Percentiles rank a stretch among this genome's conserved stretches.
These are phyloP conservation scores for Neodiprion virginianus DNA, from an alignment of 1,140 invertebrate species.

Conservation along the genomic window DNA sequence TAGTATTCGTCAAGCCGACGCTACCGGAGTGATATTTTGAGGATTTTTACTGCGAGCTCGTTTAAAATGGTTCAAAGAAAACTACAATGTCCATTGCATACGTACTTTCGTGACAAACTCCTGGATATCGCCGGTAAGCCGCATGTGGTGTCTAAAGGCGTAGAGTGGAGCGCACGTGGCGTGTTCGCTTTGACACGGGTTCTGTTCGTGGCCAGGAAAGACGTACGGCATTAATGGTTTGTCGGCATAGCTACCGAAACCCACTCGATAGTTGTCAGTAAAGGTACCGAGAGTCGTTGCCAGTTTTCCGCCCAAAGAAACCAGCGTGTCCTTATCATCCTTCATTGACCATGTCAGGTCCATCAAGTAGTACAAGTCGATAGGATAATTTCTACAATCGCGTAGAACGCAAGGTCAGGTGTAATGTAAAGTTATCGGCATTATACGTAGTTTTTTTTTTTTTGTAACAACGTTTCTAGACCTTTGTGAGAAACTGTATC, in stretches of 20 bases:
- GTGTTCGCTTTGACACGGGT: constrained; percentile 41
- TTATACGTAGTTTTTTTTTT: no score
- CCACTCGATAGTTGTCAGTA: constrained; percentile 81
- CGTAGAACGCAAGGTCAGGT: no score
- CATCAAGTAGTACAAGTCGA: constrained; percentile 94
- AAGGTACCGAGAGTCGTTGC: constrained; percentile 71
- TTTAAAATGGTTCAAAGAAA: neutral
- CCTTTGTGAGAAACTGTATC: no score
- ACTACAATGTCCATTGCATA: neutral
- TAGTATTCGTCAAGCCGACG: neutral
- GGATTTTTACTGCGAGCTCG: neutral
- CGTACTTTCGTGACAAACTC: constrained; percentile 46
- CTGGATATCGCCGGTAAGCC: constrained; percentile 49
- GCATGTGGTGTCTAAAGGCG: constrained; percentile 59
- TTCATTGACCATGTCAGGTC: constrained; percentile 90
- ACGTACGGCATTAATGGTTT: constrained; percentile 74
- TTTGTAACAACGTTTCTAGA: no score
- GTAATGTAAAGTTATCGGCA: no score
- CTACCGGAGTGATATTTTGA: constrained; percentile 6
- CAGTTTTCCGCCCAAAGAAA: constrained; percentile 74
- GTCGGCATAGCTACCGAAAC: constrained; percentile 80
- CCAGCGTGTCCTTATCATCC: constrained; percentile 83
- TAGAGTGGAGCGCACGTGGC: constrained; percentile 55
- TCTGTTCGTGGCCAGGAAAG: constrained; percentile 50
- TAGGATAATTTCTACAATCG: constrained; percentile 76